These are phyloP conservation scores for Phaedon cochleariae DNA, from an alignment of 2,888 invertebrate species.

Conservation along the genomic window DNA sequence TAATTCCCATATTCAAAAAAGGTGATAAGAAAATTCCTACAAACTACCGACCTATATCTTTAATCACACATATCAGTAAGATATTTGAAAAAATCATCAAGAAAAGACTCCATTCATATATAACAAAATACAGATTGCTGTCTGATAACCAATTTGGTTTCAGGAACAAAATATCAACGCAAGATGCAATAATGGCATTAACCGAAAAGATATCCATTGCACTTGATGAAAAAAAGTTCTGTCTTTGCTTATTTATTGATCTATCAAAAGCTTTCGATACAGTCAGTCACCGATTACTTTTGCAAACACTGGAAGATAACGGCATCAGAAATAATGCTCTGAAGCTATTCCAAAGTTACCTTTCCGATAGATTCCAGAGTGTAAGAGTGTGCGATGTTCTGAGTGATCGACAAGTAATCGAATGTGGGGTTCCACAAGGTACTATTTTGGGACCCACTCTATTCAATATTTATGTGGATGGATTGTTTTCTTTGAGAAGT, in stretches of 20 bases:
- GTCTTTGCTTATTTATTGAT: conserved; percentile 10
- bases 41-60: too few relatives aligned
- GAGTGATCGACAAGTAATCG: neutral
- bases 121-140: too few relatives aligned
- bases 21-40: too few relatives aligned
- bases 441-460: conserved; percentile 7
- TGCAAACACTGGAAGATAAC: conserved; percentile 5
- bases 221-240: too few relatives aligned
- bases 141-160: too few relatives aligned
- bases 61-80: too few relatives aligned
- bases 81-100: too few relatives aligned
- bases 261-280: conserved; percentile 21
- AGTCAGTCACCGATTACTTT: conserved; percentile 10
- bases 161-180: too few relatives aligned
- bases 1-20: too few relatives aligned
- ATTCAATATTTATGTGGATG: conserved; percentile 6
- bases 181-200: too few relatives aligned
- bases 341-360: conserved; percentile 2
- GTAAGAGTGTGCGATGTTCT: neutral
- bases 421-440: conserved; percentile 12
- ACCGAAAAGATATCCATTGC: too few relatives aligned
- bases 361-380: neutral
- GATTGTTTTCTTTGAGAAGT: neutral
- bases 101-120: too few relatives aligned
- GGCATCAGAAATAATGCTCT: neutral